These are phyloP conservation scores for Alloplasta piceator DNA, from an alignment of 2,888 invertebrate genomes.

Conservation along the genomic window DNA sequence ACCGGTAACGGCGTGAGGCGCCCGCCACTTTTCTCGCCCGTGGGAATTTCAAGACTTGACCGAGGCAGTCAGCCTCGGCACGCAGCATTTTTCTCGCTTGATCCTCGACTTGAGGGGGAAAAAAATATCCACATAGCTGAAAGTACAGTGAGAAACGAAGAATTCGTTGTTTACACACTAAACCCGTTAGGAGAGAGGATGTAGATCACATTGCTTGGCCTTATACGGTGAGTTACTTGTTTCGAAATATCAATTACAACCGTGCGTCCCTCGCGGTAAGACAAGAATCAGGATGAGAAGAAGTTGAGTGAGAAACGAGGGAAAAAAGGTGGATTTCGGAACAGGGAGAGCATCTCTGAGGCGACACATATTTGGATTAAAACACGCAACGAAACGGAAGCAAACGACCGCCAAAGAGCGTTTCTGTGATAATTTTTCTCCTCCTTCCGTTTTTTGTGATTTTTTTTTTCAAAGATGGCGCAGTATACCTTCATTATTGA, in stretches of 20 bases:
- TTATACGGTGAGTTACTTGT: not conserved
- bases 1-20: slow-evolving; percentile 45
- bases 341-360: slow-evolving; percentile 6
- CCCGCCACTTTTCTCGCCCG: slow-evolving; percentile 41
- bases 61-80: not conserved
- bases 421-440: not conserved
- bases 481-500: slow-evolving; percentile 75
- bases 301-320: not conserved
- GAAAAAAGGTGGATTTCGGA: slow-evolving; percentile 20
- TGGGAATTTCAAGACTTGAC: slow-evolving; percentile 40
- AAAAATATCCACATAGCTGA: not conserved
- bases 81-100: not conserved
- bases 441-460: not conserved
- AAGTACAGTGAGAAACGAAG: slow-evolving; percentile 7
- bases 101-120: not conserved
- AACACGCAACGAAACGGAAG: slow-evolving; percentile 41
- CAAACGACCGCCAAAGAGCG: slow-evolving; percentile 10
- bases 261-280: slow-evolving; percentile 23
- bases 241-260: slow-evolving; percentile 49
- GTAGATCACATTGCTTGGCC: too few species aligned
- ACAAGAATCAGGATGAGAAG: slow-evolving; percentile 17
- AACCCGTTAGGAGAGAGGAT: not conserved
- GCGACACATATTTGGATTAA: slow-evolving; percentile 39
- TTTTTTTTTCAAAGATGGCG: slow-evolving; percentile 63
- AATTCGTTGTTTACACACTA: slow-evolving; percentile 25